Base-by-base conservation (phyloP, 2,113 vertebrate species). In the Platysteira castanea region DNA sequence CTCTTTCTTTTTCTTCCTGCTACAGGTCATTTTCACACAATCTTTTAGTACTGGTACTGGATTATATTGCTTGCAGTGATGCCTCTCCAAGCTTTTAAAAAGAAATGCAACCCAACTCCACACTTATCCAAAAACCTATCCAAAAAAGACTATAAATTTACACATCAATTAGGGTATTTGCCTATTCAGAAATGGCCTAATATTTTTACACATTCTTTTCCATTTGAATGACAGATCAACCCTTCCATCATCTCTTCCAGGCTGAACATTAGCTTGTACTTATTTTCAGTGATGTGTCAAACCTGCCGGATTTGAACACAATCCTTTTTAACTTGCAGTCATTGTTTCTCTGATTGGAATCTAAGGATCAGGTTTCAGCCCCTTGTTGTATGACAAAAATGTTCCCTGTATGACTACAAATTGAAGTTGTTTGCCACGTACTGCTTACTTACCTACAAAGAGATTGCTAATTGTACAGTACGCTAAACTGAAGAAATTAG, bases 241-340 rank as follows among this genome's bases (percentile, higher is more conserved):
- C 2, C 75, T 89, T 75, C 27, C 3, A 1, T 74, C 79, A 67
- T 10, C 16, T 57, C 31, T 52, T 70, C 22, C 37, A 78, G 28
- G 28, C 31, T 64, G 22, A 71, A 94, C 84, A 64, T 14, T 4
- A 28, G 11, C 56, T 79, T 13, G 27, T 60, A 37, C 0, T 20
- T 74, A 61, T 64, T 78, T 22, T 61, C 9, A 24, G 10, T 67
- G 19, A 22, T 53, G 4, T 50, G 15, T 74, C 24, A 65, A 67
- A 57, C 2, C 2, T 85, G 26, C 2, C 6, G 37, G 9, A 75
- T 46, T 74, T 0, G 0, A 84, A 87, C 52, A 6, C 10, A 73
- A 77, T 41, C 10, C 5, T n/a, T 90, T 65, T 82, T 33, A 27
- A 52, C 2, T 23, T 61, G 21, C 16, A 65, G 10, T 50, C 5